Conservation (phyloP, 2,888 invertebrate genomes). For the Plutella xylostella region DNA sequence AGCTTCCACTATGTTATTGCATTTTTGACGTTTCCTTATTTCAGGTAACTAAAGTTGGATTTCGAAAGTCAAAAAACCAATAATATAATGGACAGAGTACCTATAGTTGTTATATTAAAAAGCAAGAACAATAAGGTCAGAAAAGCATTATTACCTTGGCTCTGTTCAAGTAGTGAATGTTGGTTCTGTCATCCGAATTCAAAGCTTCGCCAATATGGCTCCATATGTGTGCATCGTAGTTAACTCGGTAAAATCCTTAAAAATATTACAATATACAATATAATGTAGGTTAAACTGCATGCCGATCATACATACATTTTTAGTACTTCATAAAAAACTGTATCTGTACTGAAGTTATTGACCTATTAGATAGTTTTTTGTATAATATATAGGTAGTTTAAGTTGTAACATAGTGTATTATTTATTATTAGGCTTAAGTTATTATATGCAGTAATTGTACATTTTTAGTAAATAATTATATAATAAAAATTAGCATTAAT, state of each 20-base stretch:
- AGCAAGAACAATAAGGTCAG: neutral
- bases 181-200: slow-evolving; percentile 40
- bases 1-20: neutral
- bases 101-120: neutral
- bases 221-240: slow-evolving; percentile 72
- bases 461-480: too few species aligned
- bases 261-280: too few species aligned
- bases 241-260: slow-evolving; percentile 74
- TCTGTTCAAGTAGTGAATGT: slow-evolving; percentile 75
- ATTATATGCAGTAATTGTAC: too few species aligned
- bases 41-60: neutral
- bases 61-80: neutral
- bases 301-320: too few species aligned
- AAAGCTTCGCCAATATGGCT: slow-evolving; percentile 51
- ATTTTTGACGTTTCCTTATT: neutral
- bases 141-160: slow-evolving; percentile 71
- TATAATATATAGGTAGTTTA: too few species aligned
- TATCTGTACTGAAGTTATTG: too few species aligned
- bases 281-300: too few species aligned
- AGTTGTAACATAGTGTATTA: too few species aligned
- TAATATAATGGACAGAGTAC: neutral
- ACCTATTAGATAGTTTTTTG: too few species aligned
- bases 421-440: too few species aligned
- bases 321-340: too few species aligned
- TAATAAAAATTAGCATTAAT: too few species aligned